Evolutionary conservation across 2,113 vertebrate genomes (phyloP), one percentile per base, ranked within the genome.

Genomic region (Macaca nemestrina): DNA sequence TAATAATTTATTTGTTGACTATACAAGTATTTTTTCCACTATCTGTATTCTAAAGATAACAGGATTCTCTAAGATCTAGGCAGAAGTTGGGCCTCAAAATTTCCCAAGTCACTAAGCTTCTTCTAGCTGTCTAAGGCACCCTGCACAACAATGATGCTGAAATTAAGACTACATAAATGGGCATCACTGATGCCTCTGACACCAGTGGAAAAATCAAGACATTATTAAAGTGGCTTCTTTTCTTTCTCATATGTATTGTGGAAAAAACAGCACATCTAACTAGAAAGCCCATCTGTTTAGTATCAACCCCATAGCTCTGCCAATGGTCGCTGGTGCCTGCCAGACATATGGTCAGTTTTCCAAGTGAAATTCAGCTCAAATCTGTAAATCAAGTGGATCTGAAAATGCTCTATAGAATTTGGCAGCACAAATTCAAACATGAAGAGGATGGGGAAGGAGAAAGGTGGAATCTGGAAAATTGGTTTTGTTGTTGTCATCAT

Each of bases 251-350:
- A 10, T 43, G 50, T 38, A 68, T 2, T 38, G 30, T 72, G 64
- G 75, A 35, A 76, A 82, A 91, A 22, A 70, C 84, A 93, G 70
- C 35, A n/a, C 40, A 4, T 73, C 40, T 61, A 64, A 90, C 72
- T 14, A 78, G 92, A 67, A 97, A 13, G 70, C 82, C 97, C 95
- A 97, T 88, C 96, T 98, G 91, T 40, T 96, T 14, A 25, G 73
- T 45, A 57, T 73, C 94, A 88, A 57, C 88, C 67, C 72, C 40
- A 3, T 82, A 57, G 57, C 95, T 88, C 95, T 92, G 72, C 87
- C 96, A 81, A 10, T 25, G 59, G 93, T 35, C 89, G 5, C 78
- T 10, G 83, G 2, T 32, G 70, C 90, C 95, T 97, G 93, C 87
- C 97, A 97, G 94, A 88, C 64, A 82, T 35, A 84, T 43, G 92